Conservation (phyloP, 1,140 invertebrate species). For the Atta cephalotes region DNA sequence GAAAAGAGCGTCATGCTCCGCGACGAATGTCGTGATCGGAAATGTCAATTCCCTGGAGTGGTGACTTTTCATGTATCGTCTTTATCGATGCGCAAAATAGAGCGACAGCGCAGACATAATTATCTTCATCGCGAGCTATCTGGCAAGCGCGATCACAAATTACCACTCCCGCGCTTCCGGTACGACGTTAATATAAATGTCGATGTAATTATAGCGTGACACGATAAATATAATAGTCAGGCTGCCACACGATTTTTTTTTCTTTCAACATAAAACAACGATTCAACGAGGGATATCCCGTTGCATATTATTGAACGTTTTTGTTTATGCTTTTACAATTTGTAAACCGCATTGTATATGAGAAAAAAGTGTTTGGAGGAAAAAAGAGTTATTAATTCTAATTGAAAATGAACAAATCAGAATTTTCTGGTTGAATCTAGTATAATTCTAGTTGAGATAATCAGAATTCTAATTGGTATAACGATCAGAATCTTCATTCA, state of each 20-base stretch:
- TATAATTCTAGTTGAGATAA: too few species aligned
- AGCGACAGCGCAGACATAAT: background rate
- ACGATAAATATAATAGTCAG: background rate
- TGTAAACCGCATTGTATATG: too few species aligned
- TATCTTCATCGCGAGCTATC: background rate
- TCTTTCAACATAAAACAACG: background rate
- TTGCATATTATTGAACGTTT: background rate
- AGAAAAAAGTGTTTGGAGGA: too few species aligned
- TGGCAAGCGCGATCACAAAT: slow-evolving; percentile 7
- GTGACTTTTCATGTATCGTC: background rate
- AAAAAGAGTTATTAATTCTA: too few species aligned
- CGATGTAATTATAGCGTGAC: slow-evolving; percentile 13
- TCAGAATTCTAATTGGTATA: too few species aligned
- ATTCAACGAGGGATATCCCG: background rate
- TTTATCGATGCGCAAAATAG: background rate
- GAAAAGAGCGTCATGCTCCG: slow-evolving; percentile 60
- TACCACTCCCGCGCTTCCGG: slow-evolving; percentile 1
- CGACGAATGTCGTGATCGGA: slow-evolving; percentile 9
- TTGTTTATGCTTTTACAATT: background rate
- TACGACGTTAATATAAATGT: slow-evolving; percentile 24
- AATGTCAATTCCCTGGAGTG: slow-evolving; percentile 65
- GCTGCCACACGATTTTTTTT: background rate
- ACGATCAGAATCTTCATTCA: too few species aligned
- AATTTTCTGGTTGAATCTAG: too few species aligned
- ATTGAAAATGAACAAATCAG: too few species aligned